Percentiles rank a stretch among this genome's conserved stretches.
Evolutionary conservation across 2,113 vertebrate genomes (phyloP).

Genomic region (Peromyscus californicus): DNA sequence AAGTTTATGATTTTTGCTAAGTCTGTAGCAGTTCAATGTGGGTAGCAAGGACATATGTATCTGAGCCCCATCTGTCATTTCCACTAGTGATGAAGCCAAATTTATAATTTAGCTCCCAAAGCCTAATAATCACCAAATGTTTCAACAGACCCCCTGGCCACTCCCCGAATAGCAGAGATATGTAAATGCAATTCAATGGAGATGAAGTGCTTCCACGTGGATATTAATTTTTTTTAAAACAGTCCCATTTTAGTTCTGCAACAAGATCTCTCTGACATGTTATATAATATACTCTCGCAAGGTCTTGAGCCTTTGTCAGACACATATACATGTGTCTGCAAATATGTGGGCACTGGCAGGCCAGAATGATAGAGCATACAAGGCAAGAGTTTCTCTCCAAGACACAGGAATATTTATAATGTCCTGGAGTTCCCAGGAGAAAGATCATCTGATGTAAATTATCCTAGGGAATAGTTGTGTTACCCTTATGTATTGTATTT

Average conservation of each 20-base stretch:
- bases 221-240: not conserved
- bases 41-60: not conserved
- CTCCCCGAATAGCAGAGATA: not conserved
- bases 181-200: not conserved
- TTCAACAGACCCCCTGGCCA: conserved; percentile 72
- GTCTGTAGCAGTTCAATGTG: not conserved
- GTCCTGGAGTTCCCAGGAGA: not conserved
- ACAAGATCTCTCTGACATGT: not conserved
- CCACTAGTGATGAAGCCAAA: conserved; percentile 45
- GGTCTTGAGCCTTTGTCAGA: not conserved
- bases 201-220: not conserved
- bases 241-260: not conserved
- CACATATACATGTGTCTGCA: rapidly evolving
- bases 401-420: not conserved
- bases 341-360: not conserved
- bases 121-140: conserved; percentile 82
- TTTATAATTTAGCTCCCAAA: conserved; percentile 56
- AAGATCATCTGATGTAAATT: not conserved
- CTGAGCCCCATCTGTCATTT: conserved; percentile 72
- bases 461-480: not conserved
- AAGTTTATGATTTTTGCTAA: conserved; percentile 14
- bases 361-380: not conserved
- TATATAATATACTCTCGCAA: not conserved
- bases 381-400: not conserved
- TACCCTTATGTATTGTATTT: not conserved